Percentiles rank a stretch among this genome's conserved stretches.
phyloP scores from a whole-genome alignment of 1,140 invertebrate species.

The Drosophila nebulosa region DNA sequence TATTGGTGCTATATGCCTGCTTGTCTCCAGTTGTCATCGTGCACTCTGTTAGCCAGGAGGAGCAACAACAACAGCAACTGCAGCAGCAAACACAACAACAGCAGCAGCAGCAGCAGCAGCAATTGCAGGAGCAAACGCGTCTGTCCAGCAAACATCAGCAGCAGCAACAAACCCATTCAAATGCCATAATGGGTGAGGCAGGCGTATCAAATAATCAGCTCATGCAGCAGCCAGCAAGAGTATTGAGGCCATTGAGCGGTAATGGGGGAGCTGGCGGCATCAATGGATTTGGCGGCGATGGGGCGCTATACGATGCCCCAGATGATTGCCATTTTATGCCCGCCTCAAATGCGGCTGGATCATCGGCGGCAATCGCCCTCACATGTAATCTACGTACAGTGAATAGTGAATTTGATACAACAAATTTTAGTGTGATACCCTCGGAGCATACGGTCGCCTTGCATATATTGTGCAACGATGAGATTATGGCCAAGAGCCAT shows the following conservation, averaged over 20 bases:
- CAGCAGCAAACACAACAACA: slow-evolving; percentile 17
- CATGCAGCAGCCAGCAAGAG: slow-evolving; percentile 54
- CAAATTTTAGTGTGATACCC: slow-evolving; percentile 93
- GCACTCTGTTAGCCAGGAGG: slow-evolving; percentile 16
- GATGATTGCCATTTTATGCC: slow-evolving; percentile 86
- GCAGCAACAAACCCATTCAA: slow-evolving; percentile 61
- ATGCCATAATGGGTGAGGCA: slow-evolving; percentile 76
- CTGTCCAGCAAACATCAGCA: slow-evolving; percentile 46
- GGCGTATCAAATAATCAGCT: slow-evolving; percentile 68
- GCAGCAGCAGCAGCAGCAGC: slow-evolving; percentile 16
- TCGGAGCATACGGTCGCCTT: slow-evolving; percentile 91
- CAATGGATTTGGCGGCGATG: slow-evolving; percentile 38
- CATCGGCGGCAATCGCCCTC: slow-evolving; percentile 86
- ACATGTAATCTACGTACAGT: slow-evolving; percentile 90
- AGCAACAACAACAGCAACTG: slow-evolving; percentile 7
- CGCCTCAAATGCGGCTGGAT: slow-evolving; percentile 63
- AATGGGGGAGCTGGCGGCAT: not conserved
- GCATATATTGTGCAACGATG: slow-evolving; percentile 89
- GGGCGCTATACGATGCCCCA: slow-evolving; percentile 86
- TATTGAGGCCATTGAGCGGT: slow-evolving; percentile 38
- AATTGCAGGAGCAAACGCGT: slow-evolving; percentile 10
- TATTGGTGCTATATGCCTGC: not conserved
- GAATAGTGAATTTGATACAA: slow-evolving; percentile 91
- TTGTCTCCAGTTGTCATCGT: not conserved
- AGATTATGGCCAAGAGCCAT: slow-evolving; percentile 87